phyloP scores from a whole-genome alignment of 1,140 invertebrate species.

The Drosophila yakuba region DNA sequence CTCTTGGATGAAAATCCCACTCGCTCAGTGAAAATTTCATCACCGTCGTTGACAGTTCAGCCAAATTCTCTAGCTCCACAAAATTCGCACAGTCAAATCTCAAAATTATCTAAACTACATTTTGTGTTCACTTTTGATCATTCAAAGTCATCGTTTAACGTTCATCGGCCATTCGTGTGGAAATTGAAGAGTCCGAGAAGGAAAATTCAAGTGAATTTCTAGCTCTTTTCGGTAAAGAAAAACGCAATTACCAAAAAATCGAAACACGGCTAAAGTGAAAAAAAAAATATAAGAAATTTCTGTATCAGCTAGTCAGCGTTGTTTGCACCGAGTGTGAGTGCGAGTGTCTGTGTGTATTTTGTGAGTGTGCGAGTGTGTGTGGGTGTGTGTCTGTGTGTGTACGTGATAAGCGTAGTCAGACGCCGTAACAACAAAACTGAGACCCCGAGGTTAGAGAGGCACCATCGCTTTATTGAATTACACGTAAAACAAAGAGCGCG shows the following conservation, averaged over 20 bases:
- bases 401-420: slow-evolving; percentile 75
- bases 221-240: slow-evolving; percentile 26
- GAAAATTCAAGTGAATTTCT: slow-evolving; percentile 23
- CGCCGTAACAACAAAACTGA: slow-evolving; percentile 73
- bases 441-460: slow-evolving; percentile 19
- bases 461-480: slow-evolving; percentile 72
- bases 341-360: slow-evolving; percentile 27
- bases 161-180: slow-evolving; percentile 8
- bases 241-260: slow-evolving; percentile 62
- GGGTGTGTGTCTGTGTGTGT: slow-evolving; percentile 38
- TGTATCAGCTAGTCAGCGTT: slow-evolving; percentile 73
- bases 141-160: slow-evolving; percentile 11
- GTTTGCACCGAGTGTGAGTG: slow-evolving; percentile 28
- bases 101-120: slow-evolving; percentile 42
- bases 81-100: slow-evolving; percentile 51
- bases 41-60: slow-evolving; percentile 81
- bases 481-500: slow-evolving; percentile 70
- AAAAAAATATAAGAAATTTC: slow-evolving; percentile 64
- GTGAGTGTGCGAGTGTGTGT: slow-evolving; percentile 21
- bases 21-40: slow-evolving; percentile 84
- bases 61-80: slow-evolving; percentile 47
- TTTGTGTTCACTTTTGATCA: slow-evolving; percentile 40
- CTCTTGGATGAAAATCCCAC: slow-evolving; percentile 62
- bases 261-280: slow-evolving; percentile 63
- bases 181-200: not conserved